A percentile compares a stretch with the other conserved stretches of the same genome.
These are phyloP conservation scores for Dromaius novaehollandiae DNA, from an alignment of 2,113 vertebrate genomes.

Conservation along the genomic window DNA sequence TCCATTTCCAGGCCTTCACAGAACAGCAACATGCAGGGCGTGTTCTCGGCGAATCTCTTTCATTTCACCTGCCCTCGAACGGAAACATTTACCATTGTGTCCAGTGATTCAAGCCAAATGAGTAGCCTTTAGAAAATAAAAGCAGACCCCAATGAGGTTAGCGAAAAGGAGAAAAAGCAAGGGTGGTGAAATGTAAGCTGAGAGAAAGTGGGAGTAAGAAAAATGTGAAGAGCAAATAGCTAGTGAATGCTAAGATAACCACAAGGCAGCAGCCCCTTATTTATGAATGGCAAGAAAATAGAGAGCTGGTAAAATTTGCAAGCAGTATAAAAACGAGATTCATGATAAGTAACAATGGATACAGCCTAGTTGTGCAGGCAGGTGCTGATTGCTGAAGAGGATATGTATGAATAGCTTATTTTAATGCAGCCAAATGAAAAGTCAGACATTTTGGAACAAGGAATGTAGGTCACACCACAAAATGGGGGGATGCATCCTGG, in stretches of 20 bases:
- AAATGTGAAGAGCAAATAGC: constrained; percentile 32
- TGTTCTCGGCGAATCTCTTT: background rate
- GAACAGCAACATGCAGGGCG: background rate
- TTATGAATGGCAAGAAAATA: background rate
- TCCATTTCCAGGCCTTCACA: background rate
- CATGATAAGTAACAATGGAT: background rate
- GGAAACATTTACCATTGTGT: background rate
- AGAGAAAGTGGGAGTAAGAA: constrained; percentile 42
- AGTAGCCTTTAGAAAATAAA: constrained; percentile 13
- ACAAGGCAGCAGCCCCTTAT: background rate
- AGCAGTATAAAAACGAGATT: background rate
- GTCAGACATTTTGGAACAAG: background rate
- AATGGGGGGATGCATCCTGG: background rate
- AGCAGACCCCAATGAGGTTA: background rate
- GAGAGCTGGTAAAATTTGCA: background rate
- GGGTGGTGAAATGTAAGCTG: constrained; percentile 34
- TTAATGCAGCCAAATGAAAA: background rate
- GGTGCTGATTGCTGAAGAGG: background rate
- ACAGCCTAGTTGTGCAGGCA: background rate
- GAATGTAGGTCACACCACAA: background rate
- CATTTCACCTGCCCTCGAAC: background rate
- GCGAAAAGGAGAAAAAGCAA: background rate
- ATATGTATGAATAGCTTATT: background rate
- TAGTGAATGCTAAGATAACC: background rate
- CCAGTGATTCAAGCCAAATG: background rate